phyloP scores from a whole-genome alignment of 2,888 invertebrate species.

The Rhaphigaster nebulosa region DNA sequence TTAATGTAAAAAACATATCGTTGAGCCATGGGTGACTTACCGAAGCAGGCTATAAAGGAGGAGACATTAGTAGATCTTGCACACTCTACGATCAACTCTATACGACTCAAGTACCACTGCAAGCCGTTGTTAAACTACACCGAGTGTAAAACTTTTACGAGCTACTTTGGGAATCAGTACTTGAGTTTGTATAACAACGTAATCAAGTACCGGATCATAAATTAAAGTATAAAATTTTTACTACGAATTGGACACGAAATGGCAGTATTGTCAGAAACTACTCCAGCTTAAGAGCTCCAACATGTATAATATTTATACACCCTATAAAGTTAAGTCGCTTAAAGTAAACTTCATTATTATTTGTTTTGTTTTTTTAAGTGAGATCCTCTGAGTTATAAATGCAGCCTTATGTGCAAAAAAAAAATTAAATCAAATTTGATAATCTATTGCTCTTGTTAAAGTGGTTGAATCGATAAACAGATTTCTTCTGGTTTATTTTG shows the following conservation, averaged over 20 bases:
- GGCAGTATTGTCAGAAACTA: conserved; percentile 20
- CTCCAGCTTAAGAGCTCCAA: conserved; percentile 8
- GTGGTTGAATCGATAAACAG: no score
- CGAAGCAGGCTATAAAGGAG: not conserved
- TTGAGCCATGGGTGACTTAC: not conserved
- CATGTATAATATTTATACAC: conserved; percentile 10
- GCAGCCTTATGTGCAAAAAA: no score
- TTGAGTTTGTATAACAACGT: conserved; percentile 38
- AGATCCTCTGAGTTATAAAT: no score
- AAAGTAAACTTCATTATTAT: not conserved
- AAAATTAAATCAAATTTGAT: no score
- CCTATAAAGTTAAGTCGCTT: not conserved
- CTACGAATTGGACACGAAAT: conserved; percentile 27
- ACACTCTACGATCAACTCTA: not conserved
- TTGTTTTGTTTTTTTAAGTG: not conserved
- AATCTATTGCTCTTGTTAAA: no score
- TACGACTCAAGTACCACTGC: conserved; percentile 12
- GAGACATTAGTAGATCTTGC: not conserved
- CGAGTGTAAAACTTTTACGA: conserved; percentile 27
- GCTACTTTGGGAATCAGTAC: conserved; percentile 33
- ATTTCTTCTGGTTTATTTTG: no score
- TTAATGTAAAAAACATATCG: no score
- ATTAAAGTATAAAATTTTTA: conserved; percentile 40
- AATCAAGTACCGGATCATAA: conserved; percentile 31
- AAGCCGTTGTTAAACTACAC: conserved; percentile 20